phyloP scores from a whole-genome alignment of 2,888 invertebrate species.

The Hemicrepidius hirtus region DNA sequence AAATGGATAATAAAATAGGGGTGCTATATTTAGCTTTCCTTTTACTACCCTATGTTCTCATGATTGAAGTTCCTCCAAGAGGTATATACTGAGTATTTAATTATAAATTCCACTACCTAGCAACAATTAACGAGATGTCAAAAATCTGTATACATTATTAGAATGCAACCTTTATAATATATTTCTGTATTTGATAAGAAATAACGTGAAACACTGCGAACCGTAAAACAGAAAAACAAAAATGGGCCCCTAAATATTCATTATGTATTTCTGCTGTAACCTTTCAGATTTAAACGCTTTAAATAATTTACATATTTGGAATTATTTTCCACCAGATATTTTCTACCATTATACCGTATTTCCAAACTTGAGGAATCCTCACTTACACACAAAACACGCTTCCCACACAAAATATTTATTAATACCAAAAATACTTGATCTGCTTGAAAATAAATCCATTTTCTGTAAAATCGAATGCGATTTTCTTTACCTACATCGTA shows the following conservation, averaged over 20 bases:
- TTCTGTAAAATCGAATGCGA: not conserved
- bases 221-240: no score
- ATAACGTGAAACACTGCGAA: no score
- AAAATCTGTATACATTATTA: no score
- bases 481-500: not conserved
- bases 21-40: constrained; percentile 16
- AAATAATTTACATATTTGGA: no score
- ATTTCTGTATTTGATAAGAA: no score
- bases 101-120: not conserved
- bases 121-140: no score
- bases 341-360: no score
- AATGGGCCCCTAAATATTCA: no score
- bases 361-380: not conserved
- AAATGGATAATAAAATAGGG: constrained; percentile 8
- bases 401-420: not conserved
- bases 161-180: no score
- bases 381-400: not conserved
- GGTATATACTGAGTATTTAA: not conserved
- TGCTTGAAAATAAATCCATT: not conserved
- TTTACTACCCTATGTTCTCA: constrained; percentile 14
- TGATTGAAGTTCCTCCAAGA: not conserved
- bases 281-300: no score
- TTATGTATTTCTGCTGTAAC: no score
- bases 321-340: not conserved
- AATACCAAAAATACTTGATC: not conserved